Evolutionary conservation across 2,888 invertebrate genomes (phyloP), one percentile per base, ranked within the genome.

Genomic region (Drosophila antonietae): DNA sequence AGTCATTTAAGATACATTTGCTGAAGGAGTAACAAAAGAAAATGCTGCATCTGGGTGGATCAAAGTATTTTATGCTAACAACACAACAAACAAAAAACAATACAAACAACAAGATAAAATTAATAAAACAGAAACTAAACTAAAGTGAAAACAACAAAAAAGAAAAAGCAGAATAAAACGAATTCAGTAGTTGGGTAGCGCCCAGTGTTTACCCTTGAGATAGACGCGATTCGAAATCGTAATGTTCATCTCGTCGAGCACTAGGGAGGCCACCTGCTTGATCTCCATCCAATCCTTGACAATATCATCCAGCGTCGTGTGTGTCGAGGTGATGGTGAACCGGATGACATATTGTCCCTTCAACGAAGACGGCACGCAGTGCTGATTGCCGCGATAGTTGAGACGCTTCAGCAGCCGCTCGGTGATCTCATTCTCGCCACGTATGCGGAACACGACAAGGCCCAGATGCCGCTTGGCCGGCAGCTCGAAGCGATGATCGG

Each of bases 351-450:
- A 97, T 91, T 95, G 95, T 0, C 96, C 97, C 90, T 98, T 98
- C 68, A 99, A 94, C 65, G 97, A 96, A 0, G 98, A 98, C 0
- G 99, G 99, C 0, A 99, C 98, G 77, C 98, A 98, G 92, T 99
- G 98, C 9, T 99, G 94, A 81, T 96, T 95, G 9, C 98, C 98
- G 0, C 97, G 95, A 2, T 95, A 95, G 90, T 99, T 99, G 60
- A 99, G 93, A 0, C 96, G 95, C 92, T 98, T 98, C 62, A 99
- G 94, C 6, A 99, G 93, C 15, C 95, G 94, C 92, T 99, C 99
- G 0, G 99, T 99, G 52, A 97, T 93, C 0, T 96, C 95, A 90
- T 98, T 96, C 92, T 98, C 95, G 61, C 98, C 97, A 31, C 95
- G 95, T 8, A 99, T 94, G 37, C 98, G 95, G 92, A 99, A 98